Evolutionary conservation across 2,797 vertebrate genomes (phyloP).

Genomic region (Rhynchotus rufescens): DNA sequence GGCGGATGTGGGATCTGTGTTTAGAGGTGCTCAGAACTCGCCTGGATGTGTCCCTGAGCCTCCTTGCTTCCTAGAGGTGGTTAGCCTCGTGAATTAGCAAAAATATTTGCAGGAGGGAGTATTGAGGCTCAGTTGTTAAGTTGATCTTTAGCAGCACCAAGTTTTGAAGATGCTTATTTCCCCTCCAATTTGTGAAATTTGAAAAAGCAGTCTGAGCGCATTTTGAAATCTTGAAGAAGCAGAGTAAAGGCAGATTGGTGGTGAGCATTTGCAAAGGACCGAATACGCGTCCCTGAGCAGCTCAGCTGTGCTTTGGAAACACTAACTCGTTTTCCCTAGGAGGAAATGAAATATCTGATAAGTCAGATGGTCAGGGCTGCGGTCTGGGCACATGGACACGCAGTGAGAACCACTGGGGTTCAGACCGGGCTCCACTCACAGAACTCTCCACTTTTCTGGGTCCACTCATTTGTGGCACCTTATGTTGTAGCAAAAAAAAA

Average conservation of each 20-base stretch:
- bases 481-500: too few relatives aligned
- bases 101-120: neutral
- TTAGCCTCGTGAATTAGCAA: neutral
- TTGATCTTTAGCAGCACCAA: neutral
- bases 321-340: neutral
- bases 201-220: neutral
- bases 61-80: neutral
- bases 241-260: neutral
- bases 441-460: neutral
- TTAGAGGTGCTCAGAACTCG: neutral
- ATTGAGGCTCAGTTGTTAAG: neutral
- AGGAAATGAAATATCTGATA: accelerated
- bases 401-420: neutral
- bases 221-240: neutral
- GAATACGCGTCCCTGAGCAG: neutral
- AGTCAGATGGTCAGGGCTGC: neutral
- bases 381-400: neutral
- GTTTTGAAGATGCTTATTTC: neutral
- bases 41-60: too few relatives aligned
- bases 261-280: neutral
- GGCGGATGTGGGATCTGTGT: neutral
- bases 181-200: neutral
- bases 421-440: neutral
- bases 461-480: accelerated
- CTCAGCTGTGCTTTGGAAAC: neutral